Evolutionary conservation across 2,888 invertebrate species (phyloP).

Genomic region (Abrostola tripartita): DNA sequence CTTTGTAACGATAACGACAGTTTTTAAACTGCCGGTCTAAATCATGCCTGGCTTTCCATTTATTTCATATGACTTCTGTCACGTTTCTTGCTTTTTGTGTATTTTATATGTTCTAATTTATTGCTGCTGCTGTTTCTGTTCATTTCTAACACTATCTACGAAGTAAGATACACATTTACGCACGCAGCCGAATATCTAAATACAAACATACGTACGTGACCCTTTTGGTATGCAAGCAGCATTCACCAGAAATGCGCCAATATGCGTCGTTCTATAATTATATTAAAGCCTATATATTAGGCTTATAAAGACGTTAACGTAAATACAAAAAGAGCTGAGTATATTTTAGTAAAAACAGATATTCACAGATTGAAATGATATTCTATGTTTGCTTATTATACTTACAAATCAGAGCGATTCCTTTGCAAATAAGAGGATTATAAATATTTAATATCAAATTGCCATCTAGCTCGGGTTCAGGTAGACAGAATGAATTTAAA

Average conservation of each 20-base stretch:
- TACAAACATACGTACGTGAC: too few species aligned
- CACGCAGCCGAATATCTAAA: too few species aligned
- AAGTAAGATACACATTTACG: too few species aligned
- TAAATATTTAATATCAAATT: constrained; percentile 48
- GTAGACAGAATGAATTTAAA: constrained; percentile 18
- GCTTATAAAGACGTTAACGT: neutral
- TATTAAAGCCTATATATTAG: too few species aligned
- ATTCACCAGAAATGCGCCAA: too few species aligned
- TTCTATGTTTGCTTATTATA: constrained; percentile 25
- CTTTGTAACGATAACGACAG: constrained; percentile 18
- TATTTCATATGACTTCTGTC: constrained; percentile 28
- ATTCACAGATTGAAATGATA: constrained; percentile 15
- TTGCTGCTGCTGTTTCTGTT: too few species aligned
- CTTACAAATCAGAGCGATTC: constrained; percentile 36
- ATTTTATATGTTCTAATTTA: constrained; percentile 7
- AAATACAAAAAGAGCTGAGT: neutral
- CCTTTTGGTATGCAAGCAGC: too few species aligned
- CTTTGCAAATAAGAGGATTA: constrained; percentile 40
- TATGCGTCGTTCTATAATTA: too few species aligned
- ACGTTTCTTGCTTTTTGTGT: constrained; percentile 18
- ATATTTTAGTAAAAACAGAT: neutral
- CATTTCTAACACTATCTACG: too few species aligned
- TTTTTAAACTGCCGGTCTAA: constrained; percentile 31
- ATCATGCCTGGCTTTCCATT: constrained; percentile 40
- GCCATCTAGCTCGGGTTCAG: constrained; percentile 16